These are phyloP conservation scores for Equus przewalskii DNA, from an alignment of 2,113 vertebrate species.

Conservation along the genomic window DNA sequence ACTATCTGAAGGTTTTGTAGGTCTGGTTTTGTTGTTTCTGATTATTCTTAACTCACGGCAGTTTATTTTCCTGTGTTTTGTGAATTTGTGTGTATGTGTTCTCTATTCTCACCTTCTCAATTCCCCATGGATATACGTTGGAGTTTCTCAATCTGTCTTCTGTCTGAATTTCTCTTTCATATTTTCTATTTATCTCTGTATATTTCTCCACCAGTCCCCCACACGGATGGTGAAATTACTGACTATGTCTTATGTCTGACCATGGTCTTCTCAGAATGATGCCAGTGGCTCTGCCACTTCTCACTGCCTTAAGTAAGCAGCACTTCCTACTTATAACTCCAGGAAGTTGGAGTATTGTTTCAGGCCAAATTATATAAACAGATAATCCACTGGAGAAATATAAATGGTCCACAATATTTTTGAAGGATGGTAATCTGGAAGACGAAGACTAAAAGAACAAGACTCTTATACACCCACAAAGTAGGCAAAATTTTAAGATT, in stretches of 20 bases:
- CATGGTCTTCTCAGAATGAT: not conserved
- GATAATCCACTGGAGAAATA: not conserved
- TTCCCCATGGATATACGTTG: not conserved
- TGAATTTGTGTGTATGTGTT: not conserved
- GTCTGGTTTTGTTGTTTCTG: not conserved
- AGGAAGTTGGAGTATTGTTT: not conserved
- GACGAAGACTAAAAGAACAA: not conserved
- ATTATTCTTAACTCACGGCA: not conserved
- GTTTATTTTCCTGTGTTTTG: not conserved
- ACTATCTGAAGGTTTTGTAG: not conserved
- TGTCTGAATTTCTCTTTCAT: not conserved
- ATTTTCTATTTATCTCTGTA: not conserved
- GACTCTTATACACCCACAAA: not conserved
- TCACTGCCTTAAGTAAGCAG: not conserved
- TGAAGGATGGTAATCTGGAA: not conserved
- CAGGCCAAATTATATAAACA: not conserved
- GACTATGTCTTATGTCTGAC: not conserved
- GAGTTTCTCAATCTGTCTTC: not conserved
- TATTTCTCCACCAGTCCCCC: not conserved
- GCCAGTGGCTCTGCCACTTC: not conserved
- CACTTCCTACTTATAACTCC: not conserved
- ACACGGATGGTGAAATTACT: not conserved
- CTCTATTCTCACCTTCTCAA: not conserved
- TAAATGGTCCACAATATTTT: not conserved
- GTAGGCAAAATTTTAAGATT: not conserved